Evolutionary conservation across 2,113 vertebrate genomes (phyloP).

Genomic region (Cyanoliseus patagonus): DNA sequence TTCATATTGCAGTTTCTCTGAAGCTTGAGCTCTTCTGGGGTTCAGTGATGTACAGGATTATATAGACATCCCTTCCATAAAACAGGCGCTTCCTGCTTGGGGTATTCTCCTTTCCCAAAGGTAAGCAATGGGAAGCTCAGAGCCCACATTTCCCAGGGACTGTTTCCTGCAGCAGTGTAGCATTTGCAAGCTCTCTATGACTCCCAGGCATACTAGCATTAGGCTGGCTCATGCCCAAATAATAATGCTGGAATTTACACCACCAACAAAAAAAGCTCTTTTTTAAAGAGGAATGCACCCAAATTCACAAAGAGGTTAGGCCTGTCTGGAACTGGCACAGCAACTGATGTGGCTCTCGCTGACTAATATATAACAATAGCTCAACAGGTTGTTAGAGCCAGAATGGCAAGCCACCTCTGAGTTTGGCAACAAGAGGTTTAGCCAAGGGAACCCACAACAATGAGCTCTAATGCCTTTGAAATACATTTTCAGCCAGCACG

Average conservation of each 20-base stretch:
- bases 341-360: not conserved
- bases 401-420: not conserved
- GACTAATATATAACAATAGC: not conserved
- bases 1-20: not conserved
- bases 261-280: not conserved
- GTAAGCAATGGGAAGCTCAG: not conserved
- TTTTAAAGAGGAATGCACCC: not conserved
- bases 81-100: not conserved
- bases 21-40: not conserved
- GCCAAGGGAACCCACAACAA: rapidly evolving
- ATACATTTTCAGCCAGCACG: not conserved
- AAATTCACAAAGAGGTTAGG: rapidly evolving
- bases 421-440: not conserved
- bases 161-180: constrained; percentile 4
- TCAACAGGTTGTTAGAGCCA: not conserved
- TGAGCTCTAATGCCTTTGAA: not conserved
- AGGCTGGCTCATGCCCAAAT: constrained; percentile 6
- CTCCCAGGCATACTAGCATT: not conserved
- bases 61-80: not conserved
- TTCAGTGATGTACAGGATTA: not conserved
- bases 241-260: not conserved
- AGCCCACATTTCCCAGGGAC: constrained; percentile 8
- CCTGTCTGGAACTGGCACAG: not conserved
- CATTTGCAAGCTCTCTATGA: not conserved
- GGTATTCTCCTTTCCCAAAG: constrained; percentile 28